Conservation (phyloP, 2,113 vertebrate genomes). For the Hemibagrus wyckioides region DNA sequence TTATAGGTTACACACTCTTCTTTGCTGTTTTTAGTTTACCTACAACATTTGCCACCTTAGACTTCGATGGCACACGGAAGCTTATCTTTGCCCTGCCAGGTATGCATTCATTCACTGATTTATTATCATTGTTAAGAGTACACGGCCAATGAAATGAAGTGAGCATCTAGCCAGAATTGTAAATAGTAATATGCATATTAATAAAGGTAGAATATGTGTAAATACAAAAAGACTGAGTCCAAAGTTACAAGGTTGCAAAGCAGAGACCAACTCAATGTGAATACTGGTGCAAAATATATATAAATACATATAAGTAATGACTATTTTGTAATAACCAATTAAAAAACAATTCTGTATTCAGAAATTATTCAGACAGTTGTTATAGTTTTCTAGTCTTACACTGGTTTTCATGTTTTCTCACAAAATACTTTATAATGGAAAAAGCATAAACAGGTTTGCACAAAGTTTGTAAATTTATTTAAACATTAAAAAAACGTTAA, state of each 20-base stretch:
- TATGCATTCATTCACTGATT: slow-evolving; percentile 60
- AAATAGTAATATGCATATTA: too few species aligned
- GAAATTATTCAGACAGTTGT: neutral
- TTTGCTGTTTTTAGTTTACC: slow-evolving; percentile 80
- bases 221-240: too few species aligned
- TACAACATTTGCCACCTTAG: slow-evolving; percentile 96
- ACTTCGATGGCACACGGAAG: slow-evolving; percentile 94
- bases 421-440: neutral
- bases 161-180: too few species aligned
- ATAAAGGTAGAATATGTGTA: too few species aligned
- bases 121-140: neutral
- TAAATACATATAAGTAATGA: neutral
- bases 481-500: too few species aligned
- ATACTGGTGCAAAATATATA: too few species aligned
- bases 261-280: too few species aligned
- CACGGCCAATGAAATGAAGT: too few species aligned
- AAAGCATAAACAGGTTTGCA: neutral
- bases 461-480: neutral
- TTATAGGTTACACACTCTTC: neutral
- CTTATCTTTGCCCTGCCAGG: slow-evolving; percentile 99
- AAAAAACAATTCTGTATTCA: neutral
- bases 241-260: too few species aligned
- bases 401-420: neutral
- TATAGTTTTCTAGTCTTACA: neutral
- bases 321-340: neutral